A percentile compares a stretch with the other conserved stretches of the same genome.
phyloP scores from a whole-genome alignment of 2,888 invertebrate species.

The Melolontha melolontha region DNA sequence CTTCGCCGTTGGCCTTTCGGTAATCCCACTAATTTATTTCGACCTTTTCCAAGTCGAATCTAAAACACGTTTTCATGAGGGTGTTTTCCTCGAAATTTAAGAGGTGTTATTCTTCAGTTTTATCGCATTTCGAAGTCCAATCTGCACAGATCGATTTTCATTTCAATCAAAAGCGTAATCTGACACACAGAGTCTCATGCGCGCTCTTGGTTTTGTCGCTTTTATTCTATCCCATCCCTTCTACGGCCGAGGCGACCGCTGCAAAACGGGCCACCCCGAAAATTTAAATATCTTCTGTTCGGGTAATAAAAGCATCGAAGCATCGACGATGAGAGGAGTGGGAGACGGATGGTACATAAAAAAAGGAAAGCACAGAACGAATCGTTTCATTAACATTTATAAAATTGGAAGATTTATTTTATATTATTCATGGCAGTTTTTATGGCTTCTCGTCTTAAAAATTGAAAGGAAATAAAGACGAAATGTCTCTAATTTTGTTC shows the following conservation, averaged over 20 bases:
- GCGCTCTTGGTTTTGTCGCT: no score
- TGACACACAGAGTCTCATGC: background rate
- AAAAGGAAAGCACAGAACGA: background rate
- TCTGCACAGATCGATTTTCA: conserved; percentile 27
- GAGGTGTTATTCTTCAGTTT: conserved; percentile 30
- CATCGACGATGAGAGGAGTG: conserved; percentile 1
- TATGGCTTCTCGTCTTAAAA: conserved; percentile 10
- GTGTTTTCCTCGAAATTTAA: conserved; percentile 19
- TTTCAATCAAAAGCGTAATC: conserved; percentile 39
- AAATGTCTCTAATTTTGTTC: no score
- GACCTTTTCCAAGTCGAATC: background rate
- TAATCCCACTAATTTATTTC: conserved; percentile 15
- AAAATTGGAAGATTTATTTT: conserved; percentile 23
- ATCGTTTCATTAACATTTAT: conserved; percentile 28
- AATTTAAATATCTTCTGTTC: conserved; percentile 26
- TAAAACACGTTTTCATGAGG: background rate
- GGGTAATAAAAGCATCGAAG: conserved; percentile 21
- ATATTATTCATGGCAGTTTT: conserved; percentile 29
- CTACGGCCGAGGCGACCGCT: no score
- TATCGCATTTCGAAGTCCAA: conserved; percentile 16
- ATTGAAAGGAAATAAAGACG: conserved; percentile 6
- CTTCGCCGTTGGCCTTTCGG: no score
- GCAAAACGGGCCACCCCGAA: background rate
- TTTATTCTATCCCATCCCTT: conserved; percentile 1
- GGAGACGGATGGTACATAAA: background rate